Percentiles rank a stretch among this genome's conserved stretches.
These are phyloP conservation scores for Aptenodytes forsteri DNA, from an alignment of 2,113 vertebrate genomes.

Conservation along the genomic window DNA sequence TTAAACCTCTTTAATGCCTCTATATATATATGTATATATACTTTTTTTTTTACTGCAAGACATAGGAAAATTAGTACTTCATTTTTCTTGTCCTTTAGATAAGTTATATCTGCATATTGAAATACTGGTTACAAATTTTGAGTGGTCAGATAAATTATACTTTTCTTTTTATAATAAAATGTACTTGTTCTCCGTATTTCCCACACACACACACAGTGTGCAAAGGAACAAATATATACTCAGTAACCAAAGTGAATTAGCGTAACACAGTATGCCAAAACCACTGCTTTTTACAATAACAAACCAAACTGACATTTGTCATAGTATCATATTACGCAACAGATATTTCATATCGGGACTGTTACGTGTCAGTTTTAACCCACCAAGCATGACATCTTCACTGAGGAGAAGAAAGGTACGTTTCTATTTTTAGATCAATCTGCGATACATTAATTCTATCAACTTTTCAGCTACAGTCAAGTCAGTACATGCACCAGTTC, in stretches of 20 bases:
- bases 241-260: background rate
- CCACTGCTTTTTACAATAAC: background rate
- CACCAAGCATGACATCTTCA: background rate
- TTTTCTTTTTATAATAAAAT: background rate
- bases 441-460: background rate
- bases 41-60: background rate
- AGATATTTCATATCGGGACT: background rate
- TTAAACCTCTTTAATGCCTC: background rate
- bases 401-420: background rate
- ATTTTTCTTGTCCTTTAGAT: background rate
- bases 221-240: background rate
- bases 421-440: background rate
- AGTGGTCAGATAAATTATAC: background rate
- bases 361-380: background rate
- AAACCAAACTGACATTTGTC: background rate
- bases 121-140: background rate
- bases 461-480: background rate
- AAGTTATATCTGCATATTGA: background rate
- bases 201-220: too few species aligned
- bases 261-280: background rate
- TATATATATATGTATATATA: too few species aligned
- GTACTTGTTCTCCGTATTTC: background rate
- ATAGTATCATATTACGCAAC: background rate
- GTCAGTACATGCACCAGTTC: background rate
- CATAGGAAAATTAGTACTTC: background rate